Evolutionary conservation across 2,113 vertebrate species (phyloP), one percentile per base, ranked within the genome.

Genomic region (Desmodus rotundus): DNA sequence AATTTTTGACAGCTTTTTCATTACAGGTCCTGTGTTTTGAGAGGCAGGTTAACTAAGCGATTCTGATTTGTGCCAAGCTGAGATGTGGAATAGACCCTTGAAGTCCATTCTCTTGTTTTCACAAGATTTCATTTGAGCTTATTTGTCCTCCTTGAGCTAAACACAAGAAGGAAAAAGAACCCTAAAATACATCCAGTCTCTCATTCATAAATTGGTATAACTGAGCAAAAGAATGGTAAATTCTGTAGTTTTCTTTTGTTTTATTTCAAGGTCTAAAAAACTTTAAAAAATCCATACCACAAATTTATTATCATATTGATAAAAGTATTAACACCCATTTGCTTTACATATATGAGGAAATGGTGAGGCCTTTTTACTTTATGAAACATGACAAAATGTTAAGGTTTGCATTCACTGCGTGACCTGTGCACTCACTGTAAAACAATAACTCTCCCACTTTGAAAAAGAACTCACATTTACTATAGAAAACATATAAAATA

Each of bases 1-100:
- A 52, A 87, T 97, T 93, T 96, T 81, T 96, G 91, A 96, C 73
- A 89, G 70, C 36, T 92, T 97, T 97, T 96, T 95, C 93, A 94
- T 94, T 96, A 85, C 12, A 70, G 61, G 61, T 9, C 38, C 65
- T 96, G 83, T 87, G 94, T 97, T 95, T 87, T 80, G 93, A 97
- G 95, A 93, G 83, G 81, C 70, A 90, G 70, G 41, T 96, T 96
- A 97, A 96, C 89, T 91, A 95, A 94, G 80, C 16, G 26, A 74
- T 96, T 94, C 84, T 95, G 94, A 97, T 96, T 95, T 96, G 86
- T 91, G 68, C 50, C 95, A 89, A 91, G 78, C 89, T 92, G 74
- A 87, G 41, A 88, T 31, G 58, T 88, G 52, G 52, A 87, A 91
- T 58, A 95, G 70, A 92, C 91, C 91, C 83, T 94, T 80, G 31